Base-by-base conservation (phyloP, 2,797 vertebrate genomes). In the Columba guinea region DNA sequence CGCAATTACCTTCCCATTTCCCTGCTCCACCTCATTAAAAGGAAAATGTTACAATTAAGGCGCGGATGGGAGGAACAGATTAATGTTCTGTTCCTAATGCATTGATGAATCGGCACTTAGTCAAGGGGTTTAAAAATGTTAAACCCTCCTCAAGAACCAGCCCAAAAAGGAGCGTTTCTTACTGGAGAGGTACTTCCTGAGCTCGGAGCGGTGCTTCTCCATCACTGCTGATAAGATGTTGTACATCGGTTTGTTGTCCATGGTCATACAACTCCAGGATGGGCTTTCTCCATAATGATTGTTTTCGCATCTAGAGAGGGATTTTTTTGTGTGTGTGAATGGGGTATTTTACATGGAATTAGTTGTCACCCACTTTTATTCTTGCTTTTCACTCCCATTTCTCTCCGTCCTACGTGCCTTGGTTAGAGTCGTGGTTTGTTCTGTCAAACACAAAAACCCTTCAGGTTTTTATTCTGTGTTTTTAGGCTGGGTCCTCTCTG, bases 41-140 rank as follows among this genome's bases (percentile, higher is more conserved):
- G 94, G 94, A 86, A 96, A 95, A 92, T 86, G 93, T 95, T 96
- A 88, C 90, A 92, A 96, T 95, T 96, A 94, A 87, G 85, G 84
- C 74, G 74, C 0, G 37, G 90, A 52, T 0, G 0, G 85, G 95
- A 96, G 94, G 81, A 96, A 92, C 85, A 96, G 96, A 93, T 92
- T 95, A 95, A 96, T 93, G 92, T 96, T 88, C 93, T 96, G 93
- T 95, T 94, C 77, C 96, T 96, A 96, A 95, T 89, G 90, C 81
- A 71, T 78, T 96, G 94, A 94, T 96, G 94, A 89, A 96, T 90
- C 1, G 85, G 73, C 94, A 84, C 85, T 94, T 89, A 92, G 87
- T 79, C 87, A 64, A 87, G 69, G 80, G 80, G n/a, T 68, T 87
- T 78, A 73, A 88, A 89, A 86, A 93, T 70, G 88, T 48, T 37